Evolutionary conservation across 2,797 vertebrate genomes (phyloP).

Genomic region (Etheostoma perlongum): DNA sequence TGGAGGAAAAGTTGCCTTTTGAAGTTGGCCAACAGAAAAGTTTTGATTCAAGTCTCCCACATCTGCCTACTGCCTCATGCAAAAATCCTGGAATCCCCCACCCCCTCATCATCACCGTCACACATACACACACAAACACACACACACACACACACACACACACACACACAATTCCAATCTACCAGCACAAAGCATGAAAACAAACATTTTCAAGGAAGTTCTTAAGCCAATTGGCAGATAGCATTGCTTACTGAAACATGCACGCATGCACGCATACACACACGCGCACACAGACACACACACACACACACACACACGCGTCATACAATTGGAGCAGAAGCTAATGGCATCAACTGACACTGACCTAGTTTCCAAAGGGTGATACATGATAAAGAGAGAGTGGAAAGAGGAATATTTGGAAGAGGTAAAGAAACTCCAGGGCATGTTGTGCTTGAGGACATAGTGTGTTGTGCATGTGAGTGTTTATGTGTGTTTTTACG

Average conservation of each 20-base stretch:
- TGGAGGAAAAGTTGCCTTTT: slow-evolving; percentile 74
- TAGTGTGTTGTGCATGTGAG: slow-evolving; percentile 12
- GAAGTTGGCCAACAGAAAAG: slow-evolving; percentile 73
- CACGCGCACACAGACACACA: slow-evolving; percentile 19
- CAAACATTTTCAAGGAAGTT: slow-evolving; percentile 67
- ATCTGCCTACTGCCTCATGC: slow-evolving; percentile 77
- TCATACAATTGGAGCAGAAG: slow-evolving; percentile 43
- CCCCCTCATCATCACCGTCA: slow-evolving; percentile 66
- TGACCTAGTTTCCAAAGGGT: slow-evolving; percentile 69
- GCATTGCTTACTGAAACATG: slow-evolving; percentile 59
- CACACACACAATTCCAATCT: slow-evolving; percentile 44
- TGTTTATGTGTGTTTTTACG: slow-evolving; percentile 33
- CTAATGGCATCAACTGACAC: slow-evolving; percentile 63
- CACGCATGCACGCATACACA: slow-evolving; percentile 1
- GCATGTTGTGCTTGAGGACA: slow-evolving; percentile 43
- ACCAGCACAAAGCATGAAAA: slow-evolving; percentile 56
- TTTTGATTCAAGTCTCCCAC: slow-evolving; percentile 80
- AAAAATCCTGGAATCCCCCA: slow-evolving; percentile 79
- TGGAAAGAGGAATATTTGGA: slow-evolving; percentile 62
- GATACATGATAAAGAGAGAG: slow-evolving; percentile 57
- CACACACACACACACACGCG: slow-evolving; percentile 13
- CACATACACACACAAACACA: slow-evolving; percentile 48
- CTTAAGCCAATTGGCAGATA: slow-evolving; percentile 70
- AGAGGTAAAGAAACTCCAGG: slow-evolving; percentile 67
- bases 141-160: slow-evolving; percentile 31